Conservation (phyloP, 2,113 vertebrate genomes). For the Xiphophorus couchianus region DNA sequence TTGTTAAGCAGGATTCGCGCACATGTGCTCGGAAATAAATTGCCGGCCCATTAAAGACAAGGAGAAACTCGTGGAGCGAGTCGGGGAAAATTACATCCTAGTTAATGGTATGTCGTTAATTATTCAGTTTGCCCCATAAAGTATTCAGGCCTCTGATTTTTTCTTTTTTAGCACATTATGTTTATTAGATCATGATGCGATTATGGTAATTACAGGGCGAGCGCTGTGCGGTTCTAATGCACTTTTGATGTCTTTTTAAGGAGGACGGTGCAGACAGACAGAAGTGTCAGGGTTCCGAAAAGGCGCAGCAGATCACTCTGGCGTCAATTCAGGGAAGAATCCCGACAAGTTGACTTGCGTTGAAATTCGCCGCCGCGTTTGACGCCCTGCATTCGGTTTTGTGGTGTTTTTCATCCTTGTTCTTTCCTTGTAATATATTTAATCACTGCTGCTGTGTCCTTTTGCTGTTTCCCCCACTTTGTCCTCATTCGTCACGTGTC, state of each 20-base stretch:
- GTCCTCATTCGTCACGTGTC: conserved; percentile 59
- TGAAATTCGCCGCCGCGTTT: background rate
- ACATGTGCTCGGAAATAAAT: conserved; percentile 16
- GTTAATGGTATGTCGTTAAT: conserved; percentile 55
- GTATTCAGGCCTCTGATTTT: conserved; percentile 53
- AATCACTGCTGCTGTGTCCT: conserved; percentile 45
- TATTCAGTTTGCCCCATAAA: conserved; percentile 61
- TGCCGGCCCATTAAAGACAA: conserved; percentile 34
- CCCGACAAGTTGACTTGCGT: conserved; percentile 18
- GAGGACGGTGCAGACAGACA: background rate
- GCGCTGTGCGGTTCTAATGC: conserved; percentile 25
- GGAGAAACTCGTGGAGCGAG: conserved; percentile 10
- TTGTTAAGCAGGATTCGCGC: conserved; percentile 26
- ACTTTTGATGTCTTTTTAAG: conserved; percentile 38
- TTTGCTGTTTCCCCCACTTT: conserved; percentile 25
- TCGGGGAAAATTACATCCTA: conserved; percentile 48
- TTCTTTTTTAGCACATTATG: conserved; percentile 47
- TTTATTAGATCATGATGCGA: conserved; percentile 64
- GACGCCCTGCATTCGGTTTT: conserved; percentile 10
- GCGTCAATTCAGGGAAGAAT: conserved; percentile 12
- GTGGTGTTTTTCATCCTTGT: conserved; percentile 21
- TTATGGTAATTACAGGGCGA: conserved; percentile 49
- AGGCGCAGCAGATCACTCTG: conserved; percentile 10
- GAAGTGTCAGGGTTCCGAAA: conserved; percentile 9
- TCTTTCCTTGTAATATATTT: conserved; percentile 34